Conservation (phyloP, 2,113 vertebrate genomes). For the Ceratotherium simum region DNA sequence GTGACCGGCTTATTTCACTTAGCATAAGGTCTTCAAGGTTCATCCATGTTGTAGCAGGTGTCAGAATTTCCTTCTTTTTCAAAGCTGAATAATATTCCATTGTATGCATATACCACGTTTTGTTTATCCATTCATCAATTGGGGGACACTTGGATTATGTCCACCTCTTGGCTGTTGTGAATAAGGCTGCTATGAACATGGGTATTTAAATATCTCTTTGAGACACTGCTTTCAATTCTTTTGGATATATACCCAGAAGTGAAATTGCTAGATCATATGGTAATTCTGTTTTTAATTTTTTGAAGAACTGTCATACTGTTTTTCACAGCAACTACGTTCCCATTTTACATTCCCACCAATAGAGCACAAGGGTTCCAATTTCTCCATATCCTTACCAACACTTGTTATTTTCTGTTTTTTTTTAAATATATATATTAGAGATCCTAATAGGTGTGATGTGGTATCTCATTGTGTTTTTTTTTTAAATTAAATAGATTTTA, state of each 20-base stretch:
- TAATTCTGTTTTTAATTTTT: constrained; percentile 14
- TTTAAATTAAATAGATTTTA: neutral
- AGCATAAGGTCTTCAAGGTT: neutral
- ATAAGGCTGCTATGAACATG: neutral
- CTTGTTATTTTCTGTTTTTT: neutral
- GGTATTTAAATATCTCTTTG: neutral
- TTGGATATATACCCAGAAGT: neutral
- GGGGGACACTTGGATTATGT: neutral
- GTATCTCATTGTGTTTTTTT: neutral
- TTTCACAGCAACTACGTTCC: neutral
- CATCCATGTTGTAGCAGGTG: neutral
- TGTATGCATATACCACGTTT: neutral
- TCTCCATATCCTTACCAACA: neutral
- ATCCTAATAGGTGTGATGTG: neutral
- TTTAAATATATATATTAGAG: neutral
- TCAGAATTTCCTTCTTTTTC: neutral
- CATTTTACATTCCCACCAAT: neutral
- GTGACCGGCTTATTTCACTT: neutral
- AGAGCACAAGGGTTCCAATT: neutral
- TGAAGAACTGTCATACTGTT: neutral
- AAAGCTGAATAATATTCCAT: neutral
- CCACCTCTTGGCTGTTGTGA: neutral
- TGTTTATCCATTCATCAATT: neutral
- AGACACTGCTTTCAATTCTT: neutral
- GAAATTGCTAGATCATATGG: neutral